Evolutionary conservation across 2,888 invertebrate genomes (phyloP).

Genomic region (Metallyticus violacea): DNA sequence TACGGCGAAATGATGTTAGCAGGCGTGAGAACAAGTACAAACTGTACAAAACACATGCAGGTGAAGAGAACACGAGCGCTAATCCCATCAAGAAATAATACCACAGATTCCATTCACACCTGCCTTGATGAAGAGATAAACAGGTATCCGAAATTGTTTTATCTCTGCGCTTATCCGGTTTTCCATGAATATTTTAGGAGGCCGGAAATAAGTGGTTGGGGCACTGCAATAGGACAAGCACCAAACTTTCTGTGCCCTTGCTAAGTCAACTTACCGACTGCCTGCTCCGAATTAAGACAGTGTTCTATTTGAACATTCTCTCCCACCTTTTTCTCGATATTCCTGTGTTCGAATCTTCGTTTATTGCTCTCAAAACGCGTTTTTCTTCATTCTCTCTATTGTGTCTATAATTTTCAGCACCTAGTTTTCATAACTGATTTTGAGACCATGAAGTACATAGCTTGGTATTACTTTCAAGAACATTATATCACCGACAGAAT

Average conservation of each 20-base stretch:
- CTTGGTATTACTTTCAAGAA: too few species aligned
- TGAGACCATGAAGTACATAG: too few species aligned
- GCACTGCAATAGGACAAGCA: too few species aligned
- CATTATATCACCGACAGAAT: too few species aligned
- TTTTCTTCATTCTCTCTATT: too few species aligned
- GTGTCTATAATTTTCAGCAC: too few species aligned
- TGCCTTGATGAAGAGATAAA: not conserved
- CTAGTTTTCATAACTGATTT: too few species aligned
- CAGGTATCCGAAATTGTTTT: not conserved
- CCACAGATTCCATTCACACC: not conserved
- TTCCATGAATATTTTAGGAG: not conserved
- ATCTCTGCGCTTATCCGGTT: not conserved
- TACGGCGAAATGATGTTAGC: not conserved
- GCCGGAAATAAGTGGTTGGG: not conserved
- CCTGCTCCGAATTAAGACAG: not conserved
- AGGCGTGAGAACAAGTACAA: not conserved
- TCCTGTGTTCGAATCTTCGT: too few species aligned
- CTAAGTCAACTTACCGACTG: not conserved
- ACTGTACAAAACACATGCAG: not conserved
- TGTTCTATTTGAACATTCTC: too few species aligned
- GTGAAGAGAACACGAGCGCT: not conserved
- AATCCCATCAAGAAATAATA: not conserved
- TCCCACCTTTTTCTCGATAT: too few species aligned
- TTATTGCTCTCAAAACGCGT: too few species aligned
- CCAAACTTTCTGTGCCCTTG: too few species aligned